Conservation (phyloP, 2,888 invertebrate species). For the Eustalomyia histrio region DNA sequence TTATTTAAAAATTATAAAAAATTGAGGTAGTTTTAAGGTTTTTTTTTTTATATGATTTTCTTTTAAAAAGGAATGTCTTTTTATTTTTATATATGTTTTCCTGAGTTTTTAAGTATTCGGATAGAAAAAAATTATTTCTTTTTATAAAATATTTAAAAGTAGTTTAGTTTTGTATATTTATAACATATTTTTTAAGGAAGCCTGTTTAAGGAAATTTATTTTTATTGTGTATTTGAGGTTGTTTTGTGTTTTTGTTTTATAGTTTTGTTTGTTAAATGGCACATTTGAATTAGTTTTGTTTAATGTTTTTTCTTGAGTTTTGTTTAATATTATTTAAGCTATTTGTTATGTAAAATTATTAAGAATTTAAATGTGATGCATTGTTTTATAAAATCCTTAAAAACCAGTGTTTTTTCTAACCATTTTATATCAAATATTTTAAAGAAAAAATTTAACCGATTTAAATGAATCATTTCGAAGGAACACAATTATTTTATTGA, state of each 20-base stretch:
- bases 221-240: constrained; percentile 36
- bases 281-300: constrained; percentile 52
- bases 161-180: neutral
- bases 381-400: constrained; percentile 13
- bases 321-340: neutral
- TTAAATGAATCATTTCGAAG: neutral
- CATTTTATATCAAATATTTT: neutral
- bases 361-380: constrained; percentile 31
- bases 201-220: constrained; percentile 29
- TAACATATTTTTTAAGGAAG: constrained; percentile 28
- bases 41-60: constrained; percentile 31
- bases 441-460: neutral
- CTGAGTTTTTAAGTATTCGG: constrained; percentile 49
- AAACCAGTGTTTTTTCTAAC: constrained; percentile 48
- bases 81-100: constrained; percentile 34
- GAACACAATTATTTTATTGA: neutral
- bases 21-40: constrained; percentile 65
- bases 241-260: neutral
- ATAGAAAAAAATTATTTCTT: constrained; percentile 9
- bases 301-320: constrained; percentile 26
- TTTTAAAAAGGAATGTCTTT: constrained; percentile 57
- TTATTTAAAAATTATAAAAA: constrained; percentile 37
- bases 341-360: constrained; percentile 14
- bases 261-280: constrained; percentile 54
- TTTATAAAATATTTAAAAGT: constrained; percentile 3